phyloP scores from a whole-genome alignment of 2,888 invertebrate species.

The Lobophora halterata region DNA sequence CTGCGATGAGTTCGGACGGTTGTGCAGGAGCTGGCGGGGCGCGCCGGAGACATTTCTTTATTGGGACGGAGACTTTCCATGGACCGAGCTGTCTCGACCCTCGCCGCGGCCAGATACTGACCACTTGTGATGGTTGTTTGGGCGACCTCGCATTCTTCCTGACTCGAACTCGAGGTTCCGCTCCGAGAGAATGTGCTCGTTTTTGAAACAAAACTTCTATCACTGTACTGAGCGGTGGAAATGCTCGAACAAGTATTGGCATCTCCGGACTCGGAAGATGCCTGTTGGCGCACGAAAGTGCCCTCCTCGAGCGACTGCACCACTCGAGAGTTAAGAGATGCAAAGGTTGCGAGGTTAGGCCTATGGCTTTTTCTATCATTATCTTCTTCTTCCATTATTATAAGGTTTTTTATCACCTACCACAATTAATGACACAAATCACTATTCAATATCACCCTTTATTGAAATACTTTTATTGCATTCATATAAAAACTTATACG shows the following conservation, averaged over 20 bases:
- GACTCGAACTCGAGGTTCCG: conserved; percentile 85
- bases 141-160: conserved; percentile 84
- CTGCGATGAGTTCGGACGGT: conserved; percentile 77
- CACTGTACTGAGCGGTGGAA: conserved; percentile 70
- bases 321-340: conserved; percentile 59
- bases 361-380: conserved; percentile 62
- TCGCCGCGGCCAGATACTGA: conserved; percentile 77
- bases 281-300: conserved; percentile 56
- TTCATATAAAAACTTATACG: conserved; percentile 57
- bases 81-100: conserved; percentile 83
- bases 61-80: conserved; percentile 86
- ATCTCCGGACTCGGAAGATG: conserved; percentile 81
- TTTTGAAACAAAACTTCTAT: conserved; percentile 76
- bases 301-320: conserved; percentile 67
- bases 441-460: conserved; percentile 68
- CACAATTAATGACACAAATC: conserved; percentile 44
- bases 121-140: conserved; percentile 69
- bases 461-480: conserved; percentile 60
- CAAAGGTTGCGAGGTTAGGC: conserved; percentile 62
- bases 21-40: conserved; percentile 76
- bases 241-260: conserved; percentile 73
- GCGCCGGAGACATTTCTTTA: conserved; percentile 77
- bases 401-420: conserved; percentile 39
- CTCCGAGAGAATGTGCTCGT: conserved; percentile 78
- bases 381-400: conserved; percentile 73